These are phyloP conservation scores for Microplitis mediator DNA, from an alignment of 1,140 invertebrate genomes.

Conservation along the genomic window DNA sequence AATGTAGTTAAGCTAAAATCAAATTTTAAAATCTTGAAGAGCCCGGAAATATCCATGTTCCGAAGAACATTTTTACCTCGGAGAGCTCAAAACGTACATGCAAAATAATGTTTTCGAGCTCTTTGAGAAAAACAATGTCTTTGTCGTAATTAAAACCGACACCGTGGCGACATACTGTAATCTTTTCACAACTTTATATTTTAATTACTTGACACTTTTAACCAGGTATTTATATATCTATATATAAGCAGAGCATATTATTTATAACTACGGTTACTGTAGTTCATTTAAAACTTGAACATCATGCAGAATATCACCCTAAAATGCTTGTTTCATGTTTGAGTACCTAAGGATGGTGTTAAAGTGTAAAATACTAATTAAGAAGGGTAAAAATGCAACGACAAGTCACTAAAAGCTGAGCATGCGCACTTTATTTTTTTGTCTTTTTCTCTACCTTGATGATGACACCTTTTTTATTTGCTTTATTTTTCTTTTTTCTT, in stretches of 20 bases:
- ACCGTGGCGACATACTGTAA: neutral
- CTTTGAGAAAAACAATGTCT: neutral
- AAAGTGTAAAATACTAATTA: conserved; percentile 64
- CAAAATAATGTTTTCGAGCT: too few relatives aligned
- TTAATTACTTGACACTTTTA: conserved; percentile 45
- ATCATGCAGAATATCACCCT: neutral
- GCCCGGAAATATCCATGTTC: too few relatives aligned
- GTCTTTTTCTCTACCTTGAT: conserved; percentile 33
- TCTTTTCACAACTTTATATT: conserved; percentile 45
- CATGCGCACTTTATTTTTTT: conserved; percentile 23
- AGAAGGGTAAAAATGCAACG: conserved; percentile 50
- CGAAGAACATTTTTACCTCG: too few relatives aligned
- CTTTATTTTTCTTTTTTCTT: conserved; percentile 33
- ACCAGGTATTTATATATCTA: neutral
- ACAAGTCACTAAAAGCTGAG: neutral
- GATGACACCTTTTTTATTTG: conserved; percentile 47
- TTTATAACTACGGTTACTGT: too few relatives aligned
- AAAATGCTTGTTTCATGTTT: neutral
- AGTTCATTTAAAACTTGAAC: neutral
- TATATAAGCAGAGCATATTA: too few relatives aligned
- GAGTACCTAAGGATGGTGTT: conserved; percentile 46
- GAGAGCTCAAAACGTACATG: too few relatives aligned
- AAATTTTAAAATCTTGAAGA: too few relatives aligned
- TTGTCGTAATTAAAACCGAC: too few relatives aligned
- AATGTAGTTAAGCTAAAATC: too few relatives aligned